Evolutionary conservation across 2,888 invertebrate genomes (phyloP), one percentile per base, ranked within the genome.

Genomic region (Xestia xanthographa): DNA sequence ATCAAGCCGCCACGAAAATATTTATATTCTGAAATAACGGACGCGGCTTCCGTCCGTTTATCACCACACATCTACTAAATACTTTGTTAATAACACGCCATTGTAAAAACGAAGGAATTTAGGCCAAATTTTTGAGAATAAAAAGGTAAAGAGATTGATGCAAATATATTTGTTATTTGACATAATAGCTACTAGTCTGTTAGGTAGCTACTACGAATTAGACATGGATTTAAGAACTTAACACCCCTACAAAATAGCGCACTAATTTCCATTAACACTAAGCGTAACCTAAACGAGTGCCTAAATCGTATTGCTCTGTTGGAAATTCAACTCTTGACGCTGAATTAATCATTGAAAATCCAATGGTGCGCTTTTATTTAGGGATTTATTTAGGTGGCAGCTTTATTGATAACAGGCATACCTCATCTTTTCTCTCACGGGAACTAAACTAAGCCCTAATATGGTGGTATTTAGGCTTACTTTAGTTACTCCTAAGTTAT

Each of bases 1-100:
- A 95, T 95, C 95, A 95, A 85, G 70, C 87, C 89, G 92, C 91
- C 92, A 92, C 90, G 89, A 88, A 94, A 94, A 94, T 94, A 94
- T 95, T 95, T 93, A 88, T 90, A 90, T 88, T 87, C 88, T 89
- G 90, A 89, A 91, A 90, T 91, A 91, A 89, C 88, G 89, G 88
- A 85, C 82, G 81, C 79, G 85, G 85, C 90, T 92, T 93, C 94
- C 93, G 92, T 74, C 82, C 78, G 80, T 76, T 88, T 83, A 82
- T 91, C 92, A 90, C 86, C 78, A 74, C 70, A 82, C 84, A 93
- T 93, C 92, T 90, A 86, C 88, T 87, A 89, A 91, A 90, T 89
- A 87, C 77, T 81, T 82, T 71, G 75, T 73, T 89, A 83, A 87
- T 90, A 89, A 85, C 89, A 82, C 73, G 86, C 88, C 83, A 91